Evolutionary conservation across 23 tunicate genomes (phyloP).

Genomic region (Clavelina lepadiformis): DNA sequence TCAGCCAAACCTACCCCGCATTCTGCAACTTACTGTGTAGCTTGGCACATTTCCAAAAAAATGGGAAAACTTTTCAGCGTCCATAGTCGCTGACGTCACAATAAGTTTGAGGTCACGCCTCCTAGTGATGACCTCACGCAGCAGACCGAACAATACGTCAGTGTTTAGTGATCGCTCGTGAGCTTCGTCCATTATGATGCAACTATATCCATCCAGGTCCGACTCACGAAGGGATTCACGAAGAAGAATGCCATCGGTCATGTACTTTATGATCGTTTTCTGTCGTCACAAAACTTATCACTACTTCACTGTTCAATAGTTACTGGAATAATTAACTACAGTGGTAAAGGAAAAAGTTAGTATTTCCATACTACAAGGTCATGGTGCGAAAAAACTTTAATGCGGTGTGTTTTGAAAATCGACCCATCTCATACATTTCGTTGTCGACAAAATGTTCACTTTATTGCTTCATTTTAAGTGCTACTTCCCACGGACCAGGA

Average conservation of each 20-base stretch:
- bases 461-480: too few species aligned
- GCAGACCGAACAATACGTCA: slow-evolving; percentile 91
- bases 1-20: not conserved
- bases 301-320: too few species aligned
- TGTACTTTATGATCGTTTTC: slow-evolving; percentile 95
- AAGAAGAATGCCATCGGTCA: slow-evolving; percentile 98
- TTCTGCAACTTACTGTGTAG: slow-evolving; percentile 52
- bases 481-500: too few species aligned
- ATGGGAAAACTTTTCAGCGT: slow-evolving; percentile 88
- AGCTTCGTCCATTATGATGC: slow-evolving; percentile 99
- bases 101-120: slow-evolving; percentile 93
- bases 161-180: slow-evolving; percentile 99
- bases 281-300: too few species aligned
- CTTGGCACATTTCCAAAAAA: slow-evolving; percentile 98
- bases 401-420: too few species aligned
- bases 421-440: too few species aligned
- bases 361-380: too few species aligned
- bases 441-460: too few species aligned
- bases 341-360: too few species aligned
- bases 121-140: slow-evolving; percentile 86
- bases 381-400: too few species aligned
- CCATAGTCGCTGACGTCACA: slow-evolving; percentile 99
- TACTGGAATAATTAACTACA: too few species aligned
- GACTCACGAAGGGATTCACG: slow-evolving; percentile 91
- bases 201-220: slow-evolving; percentile 90